These are phyloP conservation scores for Bergia sp. DNA, from an alignment of 92 coral and sea anemone genomes.

Conservation along the genomic window DNA sequence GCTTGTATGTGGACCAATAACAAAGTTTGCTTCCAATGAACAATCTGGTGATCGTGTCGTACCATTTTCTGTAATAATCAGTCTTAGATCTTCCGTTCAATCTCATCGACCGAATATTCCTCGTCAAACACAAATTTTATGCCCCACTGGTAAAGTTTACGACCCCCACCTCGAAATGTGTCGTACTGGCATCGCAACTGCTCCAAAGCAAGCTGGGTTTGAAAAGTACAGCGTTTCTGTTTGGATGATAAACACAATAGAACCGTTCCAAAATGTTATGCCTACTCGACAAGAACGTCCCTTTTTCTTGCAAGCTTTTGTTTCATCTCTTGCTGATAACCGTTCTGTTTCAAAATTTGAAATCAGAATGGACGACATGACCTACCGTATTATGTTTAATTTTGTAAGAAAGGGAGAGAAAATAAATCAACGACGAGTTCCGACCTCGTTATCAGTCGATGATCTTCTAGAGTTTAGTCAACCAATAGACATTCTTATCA, in stretches of 20 bases:
- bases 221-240: not conserved
- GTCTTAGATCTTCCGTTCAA: not conserved
- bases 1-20: not conserved
- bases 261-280: too few relatives aligned
- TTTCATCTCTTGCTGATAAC: not conserved
- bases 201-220: not conserved
- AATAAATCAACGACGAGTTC: not conserved
- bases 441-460: not conserved
- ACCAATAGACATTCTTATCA: conserved; percentile 7
- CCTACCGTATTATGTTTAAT: not conserved
- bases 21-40: too few relatives aligned
- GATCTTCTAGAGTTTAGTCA: conserved; percentile 12
- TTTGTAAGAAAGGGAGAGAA: not conserved
- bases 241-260: not conserved
- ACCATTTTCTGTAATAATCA: conserved; percentile 7
- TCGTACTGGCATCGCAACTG: not conserved
- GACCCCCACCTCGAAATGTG: not conserved
- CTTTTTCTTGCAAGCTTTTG: not conserved
- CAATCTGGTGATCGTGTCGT: too few relatives aligned
- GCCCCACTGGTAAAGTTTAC: not conserved
- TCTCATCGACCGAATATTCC: too few relatives aligned
- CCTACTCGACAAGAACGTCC: not conserved
- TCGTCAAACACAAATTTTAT: not conserved
- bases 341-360: not conserved
- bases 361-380: not conserved